phyloP scores from a whole-genome alignment of 2,113 vertebrate genomes.

The Phocoena phocoena region DNA sequence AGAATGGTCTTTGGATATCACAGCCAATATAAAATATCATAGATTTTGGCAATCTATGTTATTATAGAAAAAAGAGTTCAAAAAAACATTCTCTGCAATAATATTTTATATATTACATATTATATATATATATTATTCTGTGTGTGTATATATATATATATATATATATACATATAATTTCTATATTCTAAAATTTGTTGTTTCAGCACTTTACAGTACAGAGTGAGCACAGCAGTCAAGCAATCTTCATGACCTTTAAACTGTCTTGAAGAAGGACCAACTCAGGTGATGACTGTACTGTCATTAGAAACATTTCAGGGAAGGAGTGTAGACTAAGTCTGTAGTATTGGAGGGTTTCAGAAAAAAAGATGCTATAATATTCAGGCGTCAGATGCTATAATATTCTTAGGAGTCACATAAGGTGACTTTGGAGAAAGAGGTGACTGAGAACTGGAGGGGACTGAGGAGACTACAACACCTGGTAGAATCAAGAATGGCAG shows the following conservation, averaged over 20 bases:
- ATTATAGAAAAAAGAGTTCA: background rate
- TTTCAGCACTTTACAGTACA: background rate
- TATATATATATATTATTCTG: background rate
- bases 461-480: background rate
- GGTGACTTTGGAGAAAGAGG: background rate
- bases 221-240: accelerated
- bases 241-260: background rate
- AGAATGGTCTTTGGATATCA: background rate
- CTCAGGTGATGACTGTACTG: background rate
- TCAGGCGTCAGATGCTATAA: background rate
- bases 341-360: background rate
- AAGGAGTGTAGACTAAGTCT: background rate
- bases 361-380: background rate
- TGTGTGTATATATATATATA: background rate
- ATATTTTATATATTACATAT: background rate
- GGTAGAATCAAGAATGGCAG: background rate
- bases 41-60: background rate
- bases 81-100: background rate
- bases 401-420: background rate
- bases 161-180: background rate
- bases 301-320: background rate
- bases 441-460: background rate
- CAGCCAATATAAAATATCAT: background rate
- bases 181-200: background rate
- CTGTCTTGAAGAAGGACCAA: background rate